Evolutionary conservation across 2,888 invertebrate genomes (phyloP).

Genomic region (Platypus cylindrus): DNA sequence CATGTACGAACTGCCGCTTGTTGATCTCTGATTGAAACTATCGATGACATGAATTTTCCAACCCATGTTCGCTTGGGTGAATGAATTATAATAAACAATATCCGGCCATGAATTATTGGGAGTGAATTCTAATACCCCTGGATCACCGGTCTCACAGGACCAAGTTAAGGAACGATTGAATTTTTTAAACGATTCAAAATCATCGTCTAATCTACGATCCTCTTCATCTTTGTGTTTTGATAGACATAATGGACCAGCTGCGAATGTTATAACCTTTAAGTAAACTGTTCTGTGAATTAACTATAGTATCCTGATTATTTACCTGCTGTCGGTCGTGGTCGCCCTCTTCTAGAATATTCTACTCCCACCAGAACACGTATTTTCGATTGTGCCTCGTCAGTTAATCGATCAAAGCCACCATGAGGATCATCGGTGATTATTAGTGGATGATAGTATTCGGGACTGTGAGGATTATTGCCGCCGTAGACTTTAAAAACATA

Average conservation of each 20-base stretch:
- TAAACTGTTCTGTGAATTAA: neutral
- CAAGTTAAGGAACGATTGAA: slow-evolving; percentile 67
- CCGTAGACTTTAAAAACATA: slow-evolving; percentile 74
- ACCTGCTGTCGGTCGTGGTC: slow-evolving; percentile 67
- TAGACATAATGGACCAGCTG: slow-evolving; percentile 68
- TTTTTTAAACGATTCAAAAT: slow-evolving; percentile 65
- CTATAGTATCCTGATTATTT: slow-evolving; percentile 9
- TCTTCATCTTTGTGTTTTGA: slow-evolving; percentile 50
- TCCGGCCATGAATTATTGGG: slow-evolving; percentile 89
- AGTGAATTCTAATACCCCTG: slow-evolving; percentile 62
- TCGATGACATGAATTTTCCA: slow-evolving; percentile 88
- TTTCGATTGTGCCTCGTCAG: slow-evolving; percentile 55
- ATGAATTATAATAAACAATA: slow-evolving; percentile 84
- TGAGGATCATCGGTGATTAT: slow-evolving; percentile 75
- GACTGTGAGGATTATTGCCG: slow-evolving; percentile 79
- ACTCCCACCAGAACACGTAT: slow-evolving; percentile 69
- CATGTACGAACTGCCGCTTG: slow-evolving; percentile 9
- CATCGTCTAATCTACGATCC: slow-evolving; percentile 68
- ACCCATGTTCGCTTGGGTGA: slow-evolving; percentile 89
- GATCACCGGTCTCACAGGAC: slow-evolving; percentile 58
- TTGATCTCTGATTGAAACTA: slow-evolving; percentile 40
- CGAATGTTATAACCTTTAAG: slow-evolving; percentile 17
- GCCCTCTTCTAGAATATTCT: slow-evolving; percentile 67
- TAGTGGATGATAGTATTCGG: slow-evolving; percentile 77
- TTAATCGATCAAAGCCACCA: slow-evolving; percentile 68